Evolutionary conservation across 2,113 vertebrate species (phyloP).

Genomic region (Carettochelys insculpta): DNA sequence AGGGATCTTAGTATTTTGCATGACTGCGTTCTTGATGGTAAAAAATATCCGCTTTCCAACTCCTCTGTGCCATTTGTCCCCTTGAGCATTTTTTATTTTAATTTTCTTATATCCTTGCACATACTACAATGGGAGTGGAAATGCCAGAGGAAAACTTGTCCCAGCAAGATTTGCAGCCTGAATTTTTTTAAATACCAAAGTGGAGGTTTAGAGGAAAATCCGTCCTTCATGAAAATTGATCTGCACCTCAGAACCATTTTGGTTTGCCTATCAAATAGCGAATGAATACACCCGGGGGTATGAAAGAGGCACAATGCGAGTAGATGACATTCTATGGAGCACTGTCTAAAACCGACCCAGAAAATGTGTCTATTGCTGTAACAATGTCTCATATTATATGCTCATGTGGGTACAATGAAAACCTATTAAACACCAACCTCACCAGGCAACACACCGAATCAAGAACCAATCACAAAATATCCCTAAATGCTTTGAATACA

Average conservation of each 20-base stretch:
- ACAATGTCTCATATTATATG: neutral
- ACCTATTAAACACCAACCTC: neutral
- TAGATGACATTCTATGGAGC: neutral
- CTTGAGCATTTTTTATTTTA: rapidly evolving
- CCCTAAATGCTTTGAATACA: neutral
- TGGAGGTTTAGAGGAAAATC: neutral
- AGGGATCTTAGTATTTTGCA: rapidly evolving
- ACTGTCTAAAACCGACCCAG: neutral
- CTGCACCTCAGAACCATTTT: neutral
- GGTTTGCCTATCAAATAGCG: neutral
- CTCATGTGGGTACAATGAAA: neutral
- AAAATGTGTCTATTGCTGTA: neutral
- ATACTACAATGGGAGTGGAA: neutral
- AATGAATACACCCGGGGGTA: neutral
- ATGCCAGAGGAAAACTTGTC: neutral
- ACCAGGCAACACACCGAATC: neutral
- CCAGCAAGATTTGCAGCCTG: neutral
- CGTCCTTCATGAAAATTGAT: neutral
- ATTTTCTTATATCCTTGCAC: neutral
- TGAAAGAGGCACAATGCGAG: neutral
- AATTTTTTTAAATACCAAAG: neutral
- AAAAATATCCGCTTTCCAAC: neutral
- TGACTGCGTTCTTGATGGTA: neutral
- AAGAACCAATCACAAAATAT: neutral
- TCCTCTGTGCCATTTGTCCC: neutral